Conservation (phyloP, 2,888 invertebrate genomes). For the Pogonocherus hispidulus region DNA sequence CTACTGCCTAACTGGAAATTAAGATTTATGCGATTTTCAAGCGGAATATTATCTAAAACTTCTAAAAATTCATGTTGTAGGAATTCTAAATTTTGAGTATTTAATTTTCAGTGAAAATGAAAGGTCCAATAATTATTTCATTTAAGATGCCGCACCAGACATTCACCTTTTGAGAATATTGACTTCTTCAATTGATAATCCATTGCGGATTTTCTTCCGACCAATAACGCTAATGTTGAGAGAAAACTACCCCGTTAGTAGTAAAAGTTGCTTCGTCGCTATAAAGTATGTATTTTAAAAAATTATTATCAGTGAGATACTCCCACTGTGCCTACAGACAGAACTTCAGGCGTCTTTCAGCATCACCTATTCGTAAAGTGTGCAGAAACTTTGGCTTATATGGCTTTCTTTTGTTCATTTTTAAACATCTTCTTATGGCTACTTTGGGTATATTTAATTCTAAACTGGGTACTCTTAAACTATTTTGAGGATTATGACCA, state of each 20-base stretch:
- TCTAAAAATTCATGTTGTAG: background rate
- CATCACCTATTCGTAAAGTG: background rate
- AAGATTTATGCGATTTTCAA: background rate
- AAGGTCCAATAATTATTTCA: background rate
- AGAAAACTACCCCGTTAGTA: background rate
- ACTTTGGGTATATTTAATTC: background rate
- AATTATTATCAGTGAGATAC: background rate
- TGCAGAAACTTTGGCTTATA: background rate
- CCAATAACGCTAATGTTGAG: background rate
- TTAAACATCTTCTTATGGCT: background rate
- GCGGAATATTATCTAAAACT: background rate
- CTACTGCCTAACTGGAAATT: background rate
- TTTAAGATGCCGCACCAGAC: background rate
- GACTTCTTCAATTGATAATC: background rate
- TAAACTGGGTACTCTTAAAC: background rate
- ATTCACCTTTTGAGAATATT: background rate
- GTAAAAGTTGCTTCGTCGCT: background rate
- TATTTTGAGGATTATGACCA: background rate
- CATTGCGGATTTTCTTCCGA: background rate
- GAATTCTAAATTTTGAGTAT: background rate
- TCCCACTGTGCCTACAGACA: background rate
- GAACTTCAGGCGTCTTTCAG: background rate
- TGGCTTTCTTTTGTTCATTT: background rate
- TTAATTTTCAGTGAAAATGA: slow-evolving; percentile 8
- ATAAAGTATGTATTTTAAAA: background rate